Evolutionary conservation across 1,140 invertebrate genomes (phyloP).

Genomic region (Drosophila miranda): DNA sequence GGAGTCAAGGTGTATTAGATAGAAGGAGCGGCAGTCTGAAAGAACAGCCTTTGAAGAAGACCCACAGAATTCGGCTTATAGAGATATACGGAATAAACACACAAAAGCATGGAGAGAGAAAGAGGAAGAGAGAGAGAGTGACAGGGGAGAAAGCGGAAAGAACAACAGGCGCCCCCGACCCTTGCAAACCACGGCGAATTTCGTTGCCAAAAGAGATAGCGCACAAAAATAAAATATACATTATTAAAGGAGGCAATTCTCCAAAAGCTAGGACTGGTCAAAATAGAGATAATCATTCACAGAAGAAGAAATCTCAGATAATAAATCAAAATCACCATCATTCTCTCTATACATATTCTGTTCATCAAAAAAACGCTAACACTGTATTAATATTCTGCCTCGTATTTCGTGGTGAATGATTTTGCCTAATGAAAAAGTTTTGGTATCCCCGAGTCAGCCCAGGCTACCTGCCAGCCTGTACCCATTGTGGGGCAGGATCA

Average conservation of each 20-base stretch:
- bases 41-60: no score
- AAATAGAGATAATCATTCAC: constrained; percentile 44
- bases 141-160: neutral
- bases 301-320: neutral
- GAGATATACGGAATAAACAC: constrained; percentile 34
- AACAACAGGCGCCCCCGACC: constrained; percentile 25
- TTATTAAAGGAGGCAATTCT: constrained; percentile 50
- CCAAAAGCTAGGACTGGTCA: constrained; percentile 14
- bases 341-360: neutral
- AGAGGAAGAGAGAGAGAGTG: no score
- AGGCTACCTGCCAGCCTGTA: neutral
- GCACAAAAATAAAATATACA: constrained; percentile 65
- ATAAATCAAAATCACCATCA: neutral
- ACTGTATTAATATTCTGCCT: constrained; percentile 37
- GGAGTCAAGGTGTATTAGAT: neutral
- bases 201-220: constrained; percentile 59
- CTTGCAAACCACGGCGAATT: constrained; percentile 33
- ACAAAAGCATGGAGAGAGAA: constrained; percentile 15
- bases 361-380: constrained; percentile 7
- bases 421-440: constrained; percentile 60
- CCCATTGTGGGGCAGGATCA: constrained; percentile 13
- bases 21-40: no score
- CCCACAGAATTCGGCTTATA: no score
- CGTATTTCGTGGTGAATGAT: constrained; percentile 40
- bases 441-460: neutral